phyloP scores from a whole-genome alignment of 2,113 vertebrate genomes.

The Motacilla tschutschensis region DNA sequence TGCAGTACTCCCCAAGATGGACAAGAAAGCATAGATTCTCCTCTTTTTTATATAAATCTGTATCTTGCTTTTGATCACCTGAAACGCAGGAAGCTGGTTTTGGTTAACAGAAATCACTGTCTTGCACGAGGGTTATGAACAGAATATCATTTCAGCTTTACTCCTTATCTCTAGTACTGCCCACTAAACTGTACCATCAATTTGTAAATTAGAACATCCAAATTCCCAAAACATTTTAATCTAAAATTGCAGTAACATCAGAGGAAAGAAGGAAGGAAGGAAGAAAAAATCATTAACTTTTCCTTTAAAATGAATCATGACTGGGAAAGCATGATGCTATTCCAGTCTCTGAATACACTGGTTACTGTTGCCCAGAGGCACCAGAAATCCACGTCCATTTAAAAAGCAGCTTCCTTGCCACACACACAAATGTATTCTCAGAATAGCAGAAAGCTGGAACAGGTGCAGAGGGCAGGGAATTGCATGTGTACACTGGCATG shows the following conservation, averaged over 20 bases:
- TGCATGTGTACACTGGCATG: not conserved
- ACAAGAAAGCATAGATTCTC: constrained; percentile 10
- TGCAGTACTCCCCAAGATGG: not conserved
- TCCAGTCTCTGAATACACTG: not conserved
- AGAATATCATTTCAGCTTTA: not conserved
- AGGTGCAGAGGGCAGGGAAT: constrained; percentile 13
- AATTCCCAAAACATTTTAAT: not conserved
- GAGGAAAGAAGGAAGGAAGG: accelerated
- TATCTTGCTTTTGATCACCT: constrained; percentile 45
- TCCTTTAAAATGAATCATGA: not conserved
- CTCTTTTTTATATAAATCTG: not conserved
- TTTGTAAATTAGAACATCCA: not conserved
- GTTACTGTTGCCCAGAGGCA: not conserved
- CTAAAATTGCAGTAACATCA: not conserved
- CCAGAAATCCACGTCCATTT: not conserved
- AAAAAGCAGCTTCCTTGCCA: not conserved
- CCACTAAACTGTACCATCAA: not conserved
- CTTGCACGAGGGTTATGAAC: constrained; percentile 26
- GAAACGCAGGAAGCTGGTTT: not conserved
- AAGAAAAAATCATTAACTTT: not conserved
- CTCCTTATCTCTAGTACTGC: not conserved
- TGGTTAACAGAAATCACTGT: constrained; percentile 33
- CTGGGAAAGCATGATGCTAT: not conserved
- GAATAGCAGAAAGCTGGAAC: constrained; percentile 21
- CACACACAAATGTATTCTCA: constrained; percentile 3